phyloP scores from a whole-genome alignment of 2,113 vertebrate genomes.

The Gambusia holbrooki region DNA sequence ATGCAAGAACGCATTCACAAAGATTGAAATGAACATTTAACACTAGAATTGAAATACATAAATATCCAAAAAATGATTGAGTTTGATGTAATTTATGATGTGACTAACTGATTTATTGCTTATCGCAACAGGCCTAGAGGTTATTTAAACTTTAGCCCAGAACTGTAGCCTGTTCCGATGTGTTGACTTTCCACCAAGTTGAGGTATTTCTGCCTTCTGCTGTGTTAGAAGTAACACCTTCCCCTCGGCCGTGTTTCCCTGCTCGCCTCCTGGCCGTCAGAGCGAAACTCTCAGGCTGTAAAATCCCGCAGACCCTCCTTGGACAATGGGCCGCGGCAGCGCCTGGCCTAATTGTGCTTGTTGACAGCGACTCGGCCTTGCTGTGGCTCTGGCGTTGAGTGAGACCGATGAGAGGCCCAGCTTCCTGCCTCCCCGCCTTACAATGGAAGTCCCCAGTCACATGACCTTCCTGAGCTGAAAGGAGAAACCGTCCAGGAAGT shows the following conservation, averaged over 20 bases:
- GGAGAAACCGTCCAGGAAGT: conserved; percentile 63
- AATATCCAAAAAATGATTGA: too few relatives aligned
- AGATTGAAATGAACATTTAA: too few relatives aligned
- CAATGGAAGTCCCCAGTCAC: conserved; percentile 73
- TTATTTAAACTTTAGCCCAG: background rate
- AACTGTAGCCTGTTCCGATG: conserved; percentile 1
- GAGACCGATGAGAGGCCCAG: conserved; percentile 60
- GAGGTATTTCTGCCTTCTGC: conserved; percentile 50
- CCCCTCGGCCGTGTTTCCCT: conserved; percentile 9
- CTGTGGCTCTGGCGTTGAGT: conserved; percentile 62
- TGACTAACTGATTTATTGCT: too few relatives aligned
- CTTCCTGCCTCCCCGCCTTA: conserved; percentile 70
- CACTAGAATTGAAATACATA: too few relatives aligned
- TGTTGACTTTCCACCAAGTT: conserved; percentile 47
- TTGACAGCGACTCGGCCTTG: conserved; percentile 76
- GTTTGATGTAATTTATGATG: too few relatives aligned
- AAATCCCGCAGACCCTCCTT: conserved; percentile 9
- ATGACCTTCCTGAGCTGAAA: conserved; percentile 66
- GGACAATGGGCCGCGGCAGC: conserved; percentile 38
- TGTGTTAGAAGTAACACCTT: conserved; percentile 26
- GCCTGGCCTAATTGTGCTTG: conserved; percentile 67
- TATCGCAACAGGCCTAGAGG: background rate
- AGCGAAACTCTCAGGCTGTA: conserved; percentile 34
- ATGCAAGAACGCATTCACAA: too few relatives aligned
- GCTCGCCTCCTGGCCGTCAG: background rate